phyloP scores from a whole-genome alignment of 2,113 vertebrate genomes.

The Upupa epops region DNA sequence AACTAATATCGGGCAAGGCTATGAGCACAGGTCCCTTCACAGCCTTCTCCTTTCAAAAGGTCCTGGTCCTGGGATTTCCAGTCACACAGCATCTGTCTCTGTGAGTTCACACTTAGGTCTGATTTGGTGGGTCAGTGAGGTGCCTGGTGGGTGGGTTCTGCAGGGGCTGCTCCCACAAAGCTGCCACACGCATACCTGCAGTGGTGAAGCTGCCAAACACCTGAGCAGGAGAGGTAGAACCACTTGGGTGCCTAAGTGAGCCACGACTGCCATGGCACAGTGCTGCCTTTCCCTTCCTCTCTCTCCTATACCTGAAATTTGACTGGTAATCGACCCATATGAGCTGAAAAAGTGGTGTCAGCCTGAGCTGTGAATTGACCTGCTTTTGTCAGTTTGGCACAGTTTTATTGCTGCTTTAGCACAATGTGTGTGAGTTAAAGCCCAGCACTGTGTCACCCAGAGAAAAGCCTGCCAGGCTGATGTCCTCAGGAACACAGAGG shows the following conservation, averaged over 20 bases:
- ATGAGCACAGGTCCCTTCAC: background rate
- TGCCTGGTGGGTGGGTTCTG: background rate
- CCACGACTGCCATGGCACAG: rapidly evolving
- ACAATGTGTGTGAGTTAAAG: background rate
- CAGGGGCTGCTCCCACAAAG: background rate
- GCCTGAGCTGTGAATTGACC: constrained; percentile 55
- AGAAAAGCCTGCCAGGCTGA: background rate
- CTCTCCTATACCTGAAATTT: constrained; percentile 2
- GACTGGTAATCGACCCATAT: constrained; percentile 30
- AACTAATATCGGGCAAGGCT: background rate
- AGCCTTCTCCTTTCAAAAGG: background rate
- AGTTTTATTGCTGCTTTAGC: constrained; percentile 52
- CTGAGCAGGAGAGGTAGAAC: background rate
- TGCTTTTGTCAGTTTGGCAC: constrained; percentile 55
- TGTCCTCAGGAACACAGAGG: background rate
- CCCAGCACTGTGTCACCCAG: background rate
- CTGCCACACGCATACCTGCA: rapidly evolving
- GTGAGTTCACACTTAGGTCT: background rate
- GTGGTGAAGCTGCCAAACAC: background rate
- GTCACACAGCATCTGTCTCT: background rate
- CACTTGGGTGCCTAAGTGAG: background rate
- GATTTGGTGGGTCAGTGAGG: background rate
- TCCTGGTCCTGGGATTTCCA: background rate
- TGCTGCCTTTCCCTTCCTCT: background rate
- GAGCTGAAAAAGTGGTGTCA: constrained; percentile 44